Evolutionary conservation across 2,888 invertebrate genomes (phyloP).

Genomic region (Heliconius aoede): DNA sequence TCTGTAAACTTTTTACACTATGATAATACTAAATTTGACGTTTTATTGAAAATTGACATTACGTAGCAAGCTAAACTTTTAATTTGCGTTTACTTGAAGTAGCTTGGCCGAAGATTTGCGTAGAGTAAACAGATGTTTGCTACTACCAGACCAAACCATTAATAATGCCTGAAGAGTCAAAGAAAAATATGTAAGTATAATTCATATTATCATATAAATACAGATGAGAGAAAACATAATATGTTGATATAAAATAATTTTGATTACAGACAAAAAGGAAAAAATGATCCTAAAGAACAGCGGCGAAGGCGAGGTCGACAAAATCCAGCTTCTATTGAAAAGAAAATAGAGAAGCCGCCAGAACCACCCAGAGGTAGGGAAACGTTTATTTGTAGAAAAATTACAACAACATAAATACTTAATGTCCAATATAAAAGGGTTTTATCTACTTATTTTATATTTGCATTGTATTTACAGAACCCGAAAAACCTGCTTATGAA

Average conservation of each 20-base stretch:
- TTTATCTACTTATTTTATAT: neutral
- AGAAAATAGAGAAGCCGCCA: slow-evolving; percentile 47
- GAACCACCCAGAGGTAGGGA: slow-evolving; percentile 45
- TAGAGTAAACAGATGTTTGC: neutral
- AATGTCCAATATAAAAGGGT: neutral
- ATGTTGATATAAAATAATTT: neutral
- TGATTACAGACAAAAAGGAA: slow-evolving; percentile 63
- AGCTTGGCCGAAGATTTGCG: neutral
- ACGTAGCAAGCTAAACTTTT: neutral
- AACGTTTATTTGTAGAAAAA: neutral
- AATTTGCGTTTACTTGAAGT: neutral
- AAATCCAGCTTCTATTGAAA: slow-evolving; percentile 53
- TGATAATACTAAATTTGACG: neutral
- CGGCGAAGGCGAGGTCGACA: slow-evolving; percentile 62
- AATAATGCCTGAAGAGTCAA: slow-evolving; percentile 66
- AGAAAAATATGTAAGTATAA: slow-evolving; percentile 62
- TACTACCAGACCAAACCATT: slow-evolving; percentile 28
- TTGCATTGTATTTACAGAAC: slow-evolving; percentile 53
- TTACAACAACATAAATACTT: neutral
- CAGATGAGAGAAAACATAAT: no score
- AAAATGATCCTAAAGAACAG: slow-evolving; percentile 72
- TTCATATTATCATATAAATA: neutral
- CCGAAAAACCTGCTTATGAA: slow-evolving; percentile 63
- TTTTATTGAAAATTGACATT: slow-evolving; percentile 2
- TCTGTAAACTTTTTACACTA: slow-evolving; percentile 1